Evolutionary conservation across 2,797 vertebrate genomes (phyloP).

Genomic region (Lagocephalus sceleratus): DNA sequence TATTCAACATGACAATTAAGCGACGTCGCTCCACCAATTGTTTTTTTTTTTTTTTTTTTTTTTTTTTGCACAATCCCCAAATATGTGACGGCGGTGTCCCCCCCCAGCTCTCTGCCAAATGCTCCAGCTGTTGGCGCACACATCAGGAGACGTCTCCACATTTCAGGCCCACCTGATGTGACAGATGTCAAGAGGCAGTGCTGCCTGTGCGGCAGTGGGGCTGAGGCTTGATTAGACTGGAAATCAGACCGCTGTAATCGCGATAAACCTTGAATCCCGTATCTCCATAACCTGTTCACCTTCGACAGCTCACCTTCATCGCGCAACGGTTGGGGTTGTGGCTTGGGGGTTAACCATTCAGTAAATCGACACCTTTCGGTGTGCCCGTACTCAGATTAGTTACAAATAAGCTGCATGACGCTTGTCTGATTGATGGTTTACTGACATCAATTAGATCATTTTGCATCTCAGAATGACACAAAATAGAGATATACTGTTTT

Average conservation of each 20-base stretch:
- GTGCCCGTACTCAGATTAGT: too few species aligned
- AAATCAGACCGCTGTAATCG: too few species aligned
- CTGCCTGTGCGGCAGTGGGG: too few species aligned
- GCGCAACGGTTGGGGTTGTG: too few species aligned
- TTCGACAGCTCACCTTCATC: too few species aligned
- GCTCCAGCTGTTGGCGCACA: slow-evolving; percentile 45
- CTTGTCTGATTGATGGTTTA: slow-evolving; percentile 45
- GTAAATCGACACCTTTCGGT: slow-evolving; percentile 1
- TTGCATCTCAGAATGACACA: slow-evolving; percentile 24
- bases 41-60: too few species aligned
- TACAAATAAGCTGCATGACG: slow-evolving; percentile 40
- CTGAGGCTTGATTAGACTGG: too few species aligned
- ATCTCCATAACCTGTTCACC: too few species aligned
- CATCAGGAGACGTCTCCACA: slow-evolving; percentile 27
- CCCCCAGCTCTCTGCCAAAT: slow-evolving; percentile 22
- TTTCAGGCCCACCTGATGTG: slow-evolving; percentile 30
- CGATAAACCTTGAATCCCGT: too few species aligned
- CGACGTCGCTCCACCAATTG: slow-evolving; percentile 47
- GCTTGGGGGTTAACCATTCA: too few species aligned
- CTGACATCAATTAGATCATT: slow-evolving; percentile 52
- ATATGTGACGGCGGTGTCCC: slow-evolving; percentile 13
- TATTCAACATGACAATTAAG: slow-evolving; percentile 62
- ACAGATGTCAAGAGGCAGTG: slow-evolving; percentile 10
- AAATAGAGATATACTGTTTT: slow-evolving; percentile 23
- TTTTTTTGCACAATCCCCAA: slow-evolving; percentile 42